These are phyloP conservation scores for Scylla paramamosain DNA, from an alignment of 1,140 invertebrate genomes.

Conservation along the genomic window DNA sequence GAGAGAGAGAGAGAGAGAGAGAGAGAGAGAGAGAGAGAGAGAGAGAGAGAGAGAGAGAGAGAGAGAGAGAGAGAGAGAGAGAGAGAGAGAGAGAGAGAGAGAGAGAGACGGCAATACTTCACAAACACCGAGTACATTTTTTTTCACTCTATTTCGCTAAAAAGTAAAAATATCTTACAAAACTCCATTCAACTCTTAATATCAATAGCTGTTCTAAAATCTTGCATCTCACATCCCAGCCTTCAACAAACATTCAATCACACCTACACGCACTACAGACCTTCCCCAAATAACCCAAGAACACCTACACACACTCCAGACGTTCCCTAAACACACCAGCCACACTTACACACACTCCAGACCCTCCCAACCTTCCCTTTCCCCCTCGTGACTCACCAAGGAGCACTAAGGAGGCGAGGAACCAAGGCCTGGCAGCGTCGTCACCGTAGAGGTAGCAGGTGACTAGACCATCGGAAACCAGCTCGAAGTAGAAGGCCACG, in stretches of 20 bases:
- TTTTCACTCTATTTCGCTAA: no score
- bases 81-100: no score
- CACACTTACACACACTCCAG: background rate
- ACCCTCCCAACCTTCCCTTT: background rate
- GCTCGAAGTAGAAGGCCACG: conserved; percentile 64
- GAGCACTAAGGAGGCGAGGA: conserved; percentile 47
- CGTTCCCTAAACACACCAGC: no score
- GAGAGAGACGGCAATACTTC: no score
- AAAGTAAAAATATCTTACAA: no score
- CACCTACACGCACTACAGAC: no score
- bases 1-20: background rate
- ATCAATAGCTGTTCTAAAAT: no score
- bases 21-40: background rate
- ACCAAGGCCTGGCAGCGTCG: conserved; percentile 42
- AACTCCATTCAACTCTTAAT: no score
- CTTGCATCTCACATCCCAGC: background rate
- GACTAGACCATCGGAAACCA: conserved; percentile 50
- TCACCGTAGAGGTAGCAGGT: conserved; percentile 63
- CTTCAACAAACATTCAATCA: background rate
- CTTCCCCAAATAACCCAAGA: background rate
- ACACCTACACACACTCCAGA: background rate
- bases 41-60: no score
- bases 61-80: no score
- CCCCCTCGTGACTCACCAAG: conserved; percentile 21
- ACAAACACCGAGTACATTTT: no score